Evolutionary conservation across 2,888 invertebrate species (phyloP).

Genomic region (Apotomis betuletana): DNA sequence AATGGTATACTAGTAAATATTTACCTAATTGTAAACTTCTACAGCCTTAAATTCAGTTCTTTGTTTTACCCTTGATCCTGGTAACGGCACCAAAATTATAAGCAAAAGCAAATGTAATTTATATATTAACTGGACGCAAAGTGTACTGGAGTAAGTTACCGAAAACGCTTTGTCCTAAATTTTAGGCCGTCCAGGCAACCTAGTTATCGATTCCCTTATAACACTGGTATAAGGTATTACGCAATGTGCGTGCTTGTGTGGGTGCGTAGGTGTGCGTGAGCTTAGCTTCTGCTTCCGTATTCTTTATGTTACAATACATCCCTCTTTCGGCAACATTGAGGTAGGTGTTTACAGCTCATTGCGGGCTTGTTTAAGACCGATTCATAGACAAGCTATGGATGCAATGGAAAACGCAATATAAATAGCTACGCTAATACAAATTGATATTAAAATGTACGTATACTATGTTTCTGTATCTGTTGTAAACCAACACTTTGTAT

Average conservation of each 20-base stretch:
- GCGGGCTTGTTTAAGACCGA: neutral
- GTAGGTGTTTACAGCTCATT: neutral
- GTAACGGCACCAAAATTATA: neutral
- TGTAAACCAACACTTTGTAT: neutral
- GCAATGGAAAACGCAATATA: neutral
- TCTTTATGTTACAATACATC: neutral
- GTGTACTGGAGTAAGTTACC: neutral
- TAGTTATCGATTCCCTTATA: constrained; percentile 22
- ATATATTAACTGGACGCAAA: too few species aligned
- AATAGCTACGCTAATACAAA: too few species aligned
- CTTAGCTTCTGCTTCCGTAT: constrained; percentile 15
- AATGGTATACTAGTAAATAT: too few species aligned
- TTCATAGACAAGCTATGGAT: neutral
- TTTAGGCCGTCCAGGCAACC: constrained; percentile 16
- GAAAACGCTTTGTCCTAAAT: constrained; percentile 7
- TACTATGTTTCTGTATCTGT: too few species aligned
- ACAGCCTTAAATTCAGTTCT: neutral
- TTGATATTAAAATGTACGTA: too few species aligned
- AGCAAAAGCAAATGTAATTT: neutral
- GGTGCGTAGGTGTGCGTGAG: constrained; percentile 1
- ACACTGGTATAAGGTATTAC: constrained; percentile 3
- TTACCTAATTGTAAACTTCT: too few species aligned
- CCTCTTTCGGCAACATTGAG: neutral
- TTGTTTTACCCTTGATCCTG: neutral
- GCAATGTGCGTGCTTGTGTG: constrained; percentile 16